Base-by-base conservation (phyloP, 2,797 vertebrate species). In the Phataginus tetradactyla region DNA sequence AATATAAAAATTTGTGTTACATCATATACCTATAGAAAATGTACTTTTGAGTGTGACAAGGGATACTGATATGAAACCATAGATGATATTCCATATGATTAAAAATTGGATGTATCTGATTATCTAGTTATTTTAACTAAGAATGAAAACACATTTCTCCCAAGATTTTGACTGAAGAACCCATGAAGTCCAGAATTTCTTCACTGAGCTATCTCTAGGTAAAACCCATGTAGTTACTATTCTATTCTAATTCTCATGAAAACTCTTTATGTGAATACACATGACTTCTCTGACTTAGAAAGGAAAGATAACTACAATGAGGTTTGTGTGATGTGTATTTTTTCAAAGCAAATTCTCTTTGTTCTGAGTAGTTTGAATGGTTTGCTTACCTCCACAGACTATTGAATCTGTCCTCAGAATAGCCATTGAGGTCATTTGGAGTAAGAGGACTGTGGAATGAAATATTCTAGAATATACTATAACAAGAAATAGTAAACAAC, bases 81-180 rank as follows among this genome's bases (percentile, higher is more conserved):
- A 68, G 57, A 57, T 34, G n/a, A 59, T 14, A 79, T 89, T 11
- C 1, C 2, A 32, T 61, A 61, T 64, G 45, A 96, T 71, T 89
- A 78, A 92, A 96, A 94, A 83, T 75, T 68, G 20, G 37, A 68
- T 64, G 42, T 34, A n/a, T 39, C 1, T 37, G 17, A 45, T 64
- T 81, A 92, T n/a, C 27, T 90, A n/a, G 4, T 68, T 9, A 68
- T 94, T 94, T 96, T 29, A 51, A 23, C 27, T 72, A 85, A 79
- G 57, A 90, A 96, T 5, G 15, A 77, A 34, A 17, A 59, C 25
- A 79, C 14, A 63, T 87, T 51, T 90, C 61, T 78, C n/a, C 42
- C 17, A 66, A 64, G 18, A 27, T 59, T 78, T 74, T 12, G 39
- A 49, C 3, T 32, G 27, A 71, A 45, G 72, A 86, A 15, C 9